These are phyloP conservation scores for Ericerus pela DNA, from an alignment of 1,140 invertebrate species.

Conservation along the genomic window DNA sequence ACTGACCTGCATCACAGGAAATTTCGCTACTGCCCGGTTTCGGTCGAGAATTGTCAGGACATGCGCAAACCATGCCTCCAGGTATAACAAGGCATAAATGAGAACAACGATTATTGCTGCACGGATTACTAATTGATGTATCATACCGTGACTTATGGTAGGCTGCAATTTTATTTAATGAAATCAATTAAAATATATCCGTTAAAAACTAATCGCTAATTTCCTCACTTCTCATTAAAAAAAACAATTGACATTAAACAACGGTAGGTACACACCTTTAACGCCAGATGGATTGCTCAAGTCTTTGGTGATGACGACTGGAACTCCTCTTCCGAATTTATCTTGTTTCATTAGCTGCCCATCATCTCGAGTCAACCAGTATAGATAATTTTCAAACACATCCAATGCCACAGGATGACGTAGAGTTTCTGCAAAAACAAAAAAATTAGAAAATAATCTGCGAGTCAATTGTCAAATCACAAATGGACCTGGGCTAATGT, in stretches of 20 bases:
- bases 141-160: constrained; percentile 71
- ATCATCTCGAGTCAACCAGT: constrained; percentile 70
- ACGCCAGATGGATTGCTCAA: constrained; percentile 63
- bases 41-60: constrained; percentile 53
- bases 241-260: constrained; percentile 18
- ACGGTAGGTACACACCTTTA: constrained; percentile 13
- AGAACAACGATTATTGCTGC: constrained; percentile 54
- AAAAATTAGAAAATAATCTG: constrained; percentile 4
- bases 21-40: constrained; percentile 36
- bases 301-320: constrained; percentile 58
- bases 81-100: constrained; percentile 85
- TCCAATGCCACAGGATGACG: constrained; percentile 75
- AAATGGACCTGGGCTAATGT: no score
- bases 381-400: constrained; percentile 80
- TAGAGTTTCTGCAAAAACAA: constrained; percentile 37
- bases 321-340: constrained; percentile 91
- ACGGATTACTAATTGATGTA: constrained; percentile 52
- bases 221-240: constrained; percentile 6
- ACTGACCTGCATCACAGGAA: constrained; percentile 56
- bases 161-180: constrained; percentile 33
- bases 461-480: no score
- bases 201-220: background rate
- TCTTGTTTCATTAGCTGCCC: constrained; percentile 76
- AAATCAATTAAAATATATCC: background rate
- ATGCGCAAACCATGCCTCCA: constrained; percentile 67